Evolutionary conservation across 1,140 invertebrate species (phyloP), one percentile per base, ranked within the genome.

Genomic region (Brachionus angularis): DNA sequence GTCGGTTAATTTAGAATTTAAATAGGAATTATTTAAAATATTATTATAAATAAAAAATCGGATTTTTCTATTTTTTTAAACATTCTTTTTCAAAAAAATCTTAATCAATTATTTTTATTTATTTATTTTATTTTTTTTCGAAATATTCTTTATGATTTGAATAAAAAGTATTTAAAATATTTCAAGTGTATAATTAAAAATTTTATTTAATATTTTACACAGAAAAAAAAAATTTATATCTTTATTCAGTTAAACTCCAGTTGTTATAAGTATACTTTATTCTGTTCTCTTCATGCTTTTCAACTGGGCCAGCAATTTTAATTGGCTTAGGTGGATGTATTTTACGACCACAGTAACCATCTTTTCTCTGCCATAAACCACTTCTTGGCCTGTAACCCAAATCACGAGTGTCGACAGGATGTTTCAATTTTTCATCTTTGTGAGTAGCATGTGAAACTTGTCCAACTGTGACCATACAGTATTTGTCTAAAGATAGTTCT

Each of bases 331-430:
- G 34, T 61, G 81, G 84, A 72, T 83, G 85, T 42, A 96, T 88
- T 83, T 97, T 98, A 12, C 93, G 84, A 8, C 95, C 95, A 80
- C 87, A 86, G 72, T 87, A 85, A 8, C 94, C 94, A 72, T 86
- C 86, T 82, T 98, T 98, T 8, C 90, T 85, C 67, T 97, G 89
- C 89, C 89, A 95, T 21, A 91, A 83, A n/a, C 95, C 95, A 33
- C 91, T 93, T 18, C 89, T 84, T 1, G 91, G 94, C 29, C 94
- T 84, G 78, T 91, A 89, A 4, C 93, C 93, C 8, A 93, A 81
- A 84, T 89, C 88, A 25, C 93, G 83, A 76, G 87, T 87, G 42
- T 85, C 85, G 74, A 93, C 88, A 0, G 91, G 86, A 72, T 89
- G 91, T 4, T 91, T 91, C 74, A 94, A 87, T 1, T 86, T 90